Evolutionary conservation across 2,888 invertebrate species (phyloP), one percentile per base, ranked within the genome.

Genomic region (Hesperia comma): DNA sequence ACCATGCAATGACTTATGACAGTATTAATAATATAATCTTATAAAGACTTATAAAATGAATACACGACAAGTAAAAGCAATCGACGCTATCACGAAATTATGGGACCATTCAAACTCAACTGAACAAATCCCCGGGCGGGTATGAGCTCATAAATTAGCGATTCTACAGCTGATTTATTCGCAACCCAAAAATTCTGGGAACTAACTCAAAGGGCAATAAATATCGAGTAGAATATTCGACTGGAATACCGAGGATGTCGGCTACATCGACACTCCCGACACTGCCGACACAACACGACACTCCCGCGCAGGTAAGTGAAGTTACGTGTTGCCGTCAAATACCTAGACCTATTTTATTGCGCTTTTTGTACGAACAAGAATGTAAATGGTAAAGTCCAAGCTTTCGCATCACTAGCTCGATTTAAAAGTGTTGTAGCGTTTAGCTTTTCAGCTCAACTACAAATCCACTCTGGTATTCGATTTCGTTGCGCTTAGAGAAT

Each of bases 271-370:
- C 63, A 66, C n/a, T n/a, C n/a, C n/a, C n/a, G n/a, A n/a, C n/a
- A n/a, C n/a, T 12, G 61, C 12, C 55, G 14, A 14, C n/a, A 41
- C 19, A 73, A 85, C 86, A 83, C 74, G 77, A 76, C 79, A 82
- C 86, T 86, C 85, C 78, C 72, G 86, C 85, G 86, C 87, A 84
- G 80, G 81, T 89, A 91, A 92, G 91, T 90, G 85, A 87, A 87
- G 81, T 89, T 90, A 85, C 91, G 77, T 91, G 92, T 91, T 82
- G 71, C 75, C 86, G 88, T 87, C 91, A 82, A 82, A 67, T 67
- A 57, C 56, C 86, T 84, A 83, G 82, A 78, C 75, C 83, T 84
- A 86, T 84, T 91, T 91, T 90, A 90, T 86, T 78, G 82, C 77
- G 77, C 83, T 82, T 87, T 87, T 84, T 82, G 82, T 83, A 73